Base-by-base conservation (phyloP, 2,797 vertebrate species). In the Poeciliopsis infans region DNA sequence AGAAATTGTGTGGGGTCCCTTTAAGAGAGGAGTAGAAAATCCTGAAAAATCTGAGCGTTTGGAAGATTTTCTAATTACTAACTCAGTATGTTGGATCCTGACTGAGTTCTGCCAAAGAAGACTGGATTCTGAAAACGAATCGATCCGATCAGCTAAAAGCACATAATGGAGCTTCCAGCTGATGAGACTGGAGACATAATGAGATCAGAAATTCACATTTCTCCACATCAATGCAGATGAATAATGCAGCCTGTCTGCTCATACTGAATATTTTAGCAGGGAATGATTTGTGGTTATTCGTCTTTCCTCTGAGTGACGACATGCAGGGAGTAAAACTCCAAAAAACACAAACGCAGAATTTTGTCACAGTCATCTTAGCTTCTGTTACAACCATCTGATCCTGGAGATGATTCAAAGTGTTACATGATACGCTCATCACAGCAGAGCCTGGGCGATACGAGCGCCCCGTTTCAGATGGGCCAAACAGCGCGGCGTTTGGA, bases 401-500 rank as follows among this genome's bases (percentile, higher is more conserved):
- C 28, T 70, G 11, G 28, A 12, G 39, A 61, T 72, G 33, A 72
- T 64, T 2, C 28, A 31, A 13, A 51, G 72, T 28, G 25, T 41
- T n/a, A 36, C 1, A 46, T 7, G 64, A 45, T 33, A 82, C 73
- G 51, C 11, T 23, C 71, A 81, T 85, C 64, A 61, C 2, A 3
- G 61, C 75, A 68, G 77, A 71, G 43, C 23, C 7, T 7, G 5
- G 31, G 57, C 2, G 18, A 39, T 6, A 46, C 57, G 46, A 76
- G 57, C 66, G 81, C 81, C 36, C 79, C 73, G 80, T 79, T 68
- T 90, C 75, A 59, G 85, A 86, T 89, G 66, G 55, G 78, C 76
- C 84, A 8, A 79, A 47, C 73, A 79, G 83, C 84, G 87, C 83
- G 75, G 81, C 77, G 83, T 80, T 84, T 41, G 79, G 85, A 85